Evolutionary conservation across 2,797 vertebrate genomes (phyloP).

Genomic region (Alcedo quadribrachys): DNA sequence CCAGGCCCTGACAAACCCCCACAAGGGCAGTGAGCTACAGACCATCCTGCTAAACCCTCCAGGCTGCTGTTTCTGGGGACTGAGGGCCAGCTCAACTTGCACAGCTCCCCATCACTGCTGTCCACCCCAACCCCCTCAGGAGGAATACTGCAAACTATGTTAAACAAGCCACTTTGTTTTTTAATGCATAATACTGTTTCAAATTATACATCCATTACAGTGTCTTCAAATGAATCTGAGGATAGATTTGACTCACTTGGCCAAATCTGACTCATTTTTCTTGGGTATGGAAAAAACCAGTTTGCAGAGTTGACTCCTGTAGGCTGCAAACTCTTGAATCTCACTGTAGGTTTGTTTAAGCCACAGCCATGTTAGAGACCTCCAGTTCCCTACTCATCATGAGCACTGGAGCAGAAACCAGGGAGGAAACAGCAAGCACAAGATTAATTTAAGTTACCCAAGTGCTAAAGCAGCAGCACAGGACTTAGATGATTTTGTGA

Average conservation of each 20-base stretch:
- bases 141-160: neutral
- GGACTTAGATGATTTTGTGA: rapidly evolving
- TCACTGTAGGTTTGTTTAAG: neutral
- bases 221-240: neutral
- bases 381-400: neutral
- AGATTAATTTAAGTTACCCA: neutral
- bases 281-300: conserved; percentile 40
- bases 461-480: neutral
- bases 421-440: neutral
- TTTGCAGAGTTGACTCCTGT: conserved; percentile 1
- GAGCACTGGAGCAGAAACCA: neutral
- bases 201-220: neutral
- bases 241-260: conserved; percentile 57
- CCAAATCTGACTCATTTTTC: conserved; percentile 42
- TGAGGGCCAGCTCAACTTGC: neutral
- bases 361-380: neutral
- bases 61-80: rapidly evolving
- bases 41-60: neutral
- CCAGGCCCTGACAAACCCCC: neutral
- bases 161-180: neutral
- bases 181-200: neutral
- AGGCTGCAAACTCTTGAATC: neutral
- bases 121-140: neutral
- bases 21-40: rapidly evolving
- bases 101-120: neutral